These are phyloP conservation scores for Lysandra bellargus DNA, from an alignment of 2,888 invertebrate genomes.

Conservation along the genomic window DNA sequence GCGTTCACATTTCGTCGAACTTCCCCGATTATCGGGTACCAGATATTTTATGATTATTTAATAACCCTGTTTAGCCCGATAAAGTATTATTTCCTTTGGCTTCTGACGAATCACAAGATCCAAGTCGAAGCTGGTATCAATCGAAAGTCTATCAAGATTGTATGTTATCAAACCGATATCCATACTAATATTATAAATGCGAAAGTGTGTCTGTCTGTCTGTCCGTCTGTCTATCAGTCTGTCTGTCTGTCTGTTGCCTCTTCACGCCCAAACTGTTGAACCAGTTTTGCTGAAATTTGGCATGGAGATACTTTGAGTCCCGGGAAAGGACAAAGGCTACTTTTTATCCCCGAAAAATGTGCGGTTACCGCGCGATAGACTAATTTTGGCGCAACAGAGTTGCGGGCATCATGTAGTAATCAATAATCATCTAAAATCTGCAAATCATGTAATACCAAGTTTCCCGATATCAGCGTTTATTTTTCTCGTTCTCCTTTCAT, in stretches of 20 bases:
- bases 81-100: background rate
- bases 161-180: background rate
- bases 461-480: slow-evolving; percentile 56
- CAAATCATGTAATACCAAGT: slow-evolving; percentile 33
- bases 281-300: too few relatives aligned
- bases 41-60: background rate
- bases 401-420: too few relatives aligned
- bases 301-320: too few relatives aligned
- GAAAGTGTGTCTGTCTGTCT: too few relatives aligned
- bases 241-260: too few relatives aligned
- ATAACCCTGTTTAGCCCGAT: background rate
- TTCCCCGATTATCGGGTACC: background rate
- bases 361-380: too few relatives aligned
- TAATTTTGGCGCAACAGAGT: too few relatives aligned
- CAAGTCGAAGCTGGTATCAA: background rate
- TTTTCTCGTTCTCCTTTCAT: slow-evolving; percentile 62
- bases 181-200: too few relatives aligned
- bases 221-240: too few relatives aligned
- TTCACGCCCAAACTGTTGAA: too few relatives aligned
- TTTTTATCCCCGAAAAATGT: too few relatives aligned
- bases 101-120: slow-evolving; percentile 1
- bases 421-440: slow-evolving; percentile 19
- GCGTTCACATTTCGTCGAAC: background rate
- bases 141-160: background rate
- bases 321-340: too few relatives aligned